Evolutionary conservation across 2,888 invertebrate genomes (phyloP).

Genomic region (Hyppa rectilinea): DNA sequence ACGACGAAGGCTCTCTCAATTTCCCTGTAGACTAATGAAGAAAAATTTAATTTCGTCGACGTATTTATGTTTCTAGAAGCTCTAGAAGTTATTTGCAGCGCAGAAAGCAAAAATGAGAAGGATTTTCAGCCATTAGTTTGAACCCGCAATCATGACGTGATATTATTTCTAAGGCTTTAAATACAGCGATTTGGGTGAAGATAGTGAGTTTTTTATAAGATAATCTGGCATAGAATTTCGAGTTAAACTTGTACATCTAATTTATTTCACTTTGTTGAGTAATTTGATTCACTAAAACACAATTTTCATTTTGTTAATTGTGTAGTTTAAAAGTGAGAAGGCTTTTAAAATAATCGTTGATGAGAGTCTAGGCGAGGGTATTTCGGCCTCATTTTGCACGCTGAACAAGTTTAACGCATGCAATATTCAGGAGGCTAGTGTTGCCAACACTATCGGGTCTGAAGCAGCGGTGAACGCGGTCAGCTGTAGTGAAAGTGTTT

Average conservation of each 20-base stretch:
- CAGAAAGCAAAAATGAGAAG: conserved; percentile 44
- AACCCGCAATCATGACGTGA: conserved; percentile 65
- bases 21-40: conserved; percentile 54
- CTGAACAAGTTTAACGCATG: conserved; percentile 68
- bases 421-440: conserved; percentile 66
- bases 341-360: conserved; percentile 61
- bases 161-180: conserved; percentile 67
- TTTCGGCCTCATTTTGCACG: conserved; percentile 63
- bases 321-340: conserved; percentile 41
- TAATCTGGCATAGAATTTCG: conserved; percentile 21
- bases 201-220: conserved; percentile 26
- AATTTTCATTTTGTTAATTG: conserved; percentile 31
- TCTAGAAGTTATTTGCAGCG: conserved; percentile 34
- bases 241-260: conserved; percentile 11
- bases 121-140: conserved; percentile 59
- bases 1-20: conserved; percentile 37
- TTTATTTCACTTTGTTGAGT: conserved; percentile 14
- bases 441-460: conserved; percentile 54
- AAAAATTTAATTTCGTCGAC: conserved; percentile 50
- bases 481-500: conserved; percentile 49
- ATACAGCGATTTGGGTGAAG: conserved; percentile 44
- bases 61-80: conserved; percentile 48
- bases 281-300: conserved; percentile 20
- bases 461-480: conserved; percentile 46
- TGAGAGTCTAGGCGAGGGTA: conserved; percentile 36